phyloP scores from a whole-genome alignment of 2,888 invertebrate species.

The Pterobdella sp. region DNA sequence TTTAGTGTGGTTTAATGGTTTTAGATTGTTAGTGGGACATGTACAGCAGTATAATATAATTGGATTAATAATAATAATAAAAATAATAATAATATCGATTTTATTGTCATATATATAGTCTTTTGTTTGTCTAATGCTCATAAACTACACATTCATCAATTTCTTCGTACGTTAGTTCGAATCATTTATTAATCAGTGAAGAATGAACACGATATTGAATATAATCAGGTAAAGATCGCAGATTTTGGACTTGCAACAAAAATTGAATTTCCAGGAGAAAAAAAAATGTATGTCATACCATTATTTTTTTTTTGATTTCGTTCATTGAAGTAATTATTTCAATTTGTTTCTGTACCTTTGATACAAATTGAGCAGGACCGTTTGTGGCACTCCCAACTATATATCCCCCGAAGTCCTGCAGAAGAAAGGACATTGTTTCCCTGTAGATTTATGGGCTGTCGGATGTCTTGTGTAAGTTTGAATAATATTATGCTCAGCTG shows the following conservation, averaged over 20 bases:
- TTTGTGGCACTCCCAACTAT: constrained; percentile 61
- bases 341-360: background rate
- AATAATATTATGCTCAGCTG: background rate
- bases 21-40: no score
- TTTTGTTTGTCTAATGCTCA: no score
- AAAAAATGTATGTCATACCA: constrained; percentile 54
- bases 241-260: constrained; percentile 59
- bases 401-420: constrained; percentile 60
- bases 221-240: constrained; percentile 56
- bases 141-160: no score
- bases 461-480: constrained; percentile 57
- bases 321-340: background rate
- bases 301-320: background rate
- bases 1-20: no score
- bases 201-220: no score
- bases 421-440: constrained; percentile 58
- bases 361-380: constrained; percentile 50
- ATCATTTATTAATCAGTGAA: no score
- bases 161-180: no score
- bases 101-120: no score
- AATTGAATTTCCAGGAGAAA: constrained; percentile 54
- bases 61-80: no score
- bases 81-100: no score
- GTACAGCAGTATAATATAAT: no score
- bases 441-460: constrained; percentile 60